Evolutionary conservation across 2,113 vertebrate species (phyloP), one percentile per base, ranked within the genome.

Genomic region (Turnix velox): DNA sequence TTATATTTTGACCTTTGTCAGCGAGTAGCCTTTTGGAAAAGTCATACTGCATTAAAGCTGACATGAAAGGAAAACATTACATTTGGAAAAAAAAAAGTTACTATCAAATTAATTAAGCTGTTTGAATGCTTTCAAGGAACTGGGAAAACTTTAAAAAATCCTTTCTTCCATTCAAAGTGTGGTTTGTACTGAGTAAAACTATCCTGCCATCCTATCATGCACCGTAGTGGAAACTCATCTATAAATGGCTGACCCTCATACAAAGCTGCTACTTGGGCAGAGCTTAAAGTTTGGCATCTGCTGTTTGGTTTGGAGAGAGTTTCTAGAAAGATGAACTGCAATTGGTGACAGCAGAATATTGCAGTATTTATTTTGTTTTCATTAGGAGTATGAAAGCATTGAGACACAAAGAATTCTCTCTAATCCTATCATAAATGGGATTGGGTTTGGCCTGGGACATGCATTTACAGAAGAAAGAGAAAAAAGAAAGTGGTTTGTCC

Each of bases 31-130:
- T 13, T 90, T 67, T 84, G 51, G 30, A 90, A 92, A 92, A 74
- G 20, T 71, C 30, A 40, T 74, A 40, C 2, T 77, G 54, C 31
- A 27, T 27, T 65, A 88, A 76, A 31, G 31, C 7, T 37, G 43
- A 74, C 25, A 27, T 1, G 17, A 90, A 65, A 80, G 16, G 10
- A 83, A 79, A 87, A 28, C 6, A 54, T 13, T 27, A 71, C 0
- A 0, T 59, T 68, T 2, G 2, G 27, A 82, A 58, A 68, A 35
- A 31, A 0, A 4, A 15, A 55, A n/a, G n/a, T 18, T 40, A 37
- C 10, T 58, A 14, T 9, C 40, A 89, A 42, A 12, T 37, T 45
- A 39, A 57, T 12, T 25, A 87, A 87, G 12, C 15, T 31, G 17
- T 33, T 67, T 14, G 19, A 72, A 48, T 49, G 40, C 35, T 48